Percentiles rank a stretch among this genome's conserved stretches.
These are phyloP conservation scores for Parotia lawesii DNA, from an alignment of 2,113 vertebrate species.

Conservation along the genomic window DNA sequence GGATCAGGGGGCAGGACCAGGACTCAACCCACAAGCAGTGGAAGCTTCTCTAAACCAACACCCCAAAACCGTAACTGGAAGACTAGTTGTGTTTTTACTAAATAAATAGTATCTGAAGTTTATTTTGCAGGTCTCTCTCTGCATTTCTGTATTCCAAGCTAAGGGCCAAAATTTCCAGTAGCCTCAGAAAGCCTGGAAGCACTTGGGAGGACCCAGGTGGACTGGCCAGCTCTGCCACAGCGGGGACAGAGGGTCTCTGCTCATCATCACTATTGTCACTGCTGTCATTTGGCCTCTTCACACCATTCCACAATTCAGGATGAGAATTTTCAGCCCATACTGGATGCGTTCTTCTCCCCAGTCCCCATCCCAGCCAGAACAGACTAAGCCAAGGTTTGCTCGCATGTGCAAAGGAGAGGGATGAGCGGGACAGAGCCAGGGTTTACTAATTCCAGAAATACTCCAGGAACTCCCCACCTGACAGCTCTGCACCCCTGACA, in stretches of 20 bases:
- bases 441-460: not conserved
- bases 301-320: not conserved
- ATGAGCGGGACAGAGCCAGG: not conserved
- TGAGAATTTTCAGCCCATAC: not conserved
- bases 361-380: accelerated
- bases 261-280: not conserved
- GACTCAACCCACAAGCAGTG: not conserved
- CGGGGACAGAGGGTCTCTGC: not conserved
- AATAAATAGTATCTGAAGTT: not conserved
- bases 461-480: not conserved
- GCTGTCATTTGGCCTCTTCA: not conserved
- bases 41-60: not conserved
- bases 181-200: not conserved
- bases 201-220: not conserved
- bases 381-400: not conserved
- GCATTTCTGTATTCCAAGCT: not conserved
- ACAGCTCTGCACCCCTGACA: not conserved
- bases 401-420: accelerated
- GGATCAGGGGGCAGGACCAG: not conserved
- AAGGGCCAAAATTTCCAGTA: not conserved
- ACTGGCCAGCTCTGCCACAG: not conserved
- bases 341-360: not conserved
- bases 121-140: not conserved
- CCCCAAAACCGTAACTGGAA: not conserved
- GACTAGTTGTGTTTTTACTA: not conserved